These are phyloP conservation scores for Calameuta idolon DNA, from an alignment of 2,888 invertebrate genomes.

Conservation along the genomic window DNA sequence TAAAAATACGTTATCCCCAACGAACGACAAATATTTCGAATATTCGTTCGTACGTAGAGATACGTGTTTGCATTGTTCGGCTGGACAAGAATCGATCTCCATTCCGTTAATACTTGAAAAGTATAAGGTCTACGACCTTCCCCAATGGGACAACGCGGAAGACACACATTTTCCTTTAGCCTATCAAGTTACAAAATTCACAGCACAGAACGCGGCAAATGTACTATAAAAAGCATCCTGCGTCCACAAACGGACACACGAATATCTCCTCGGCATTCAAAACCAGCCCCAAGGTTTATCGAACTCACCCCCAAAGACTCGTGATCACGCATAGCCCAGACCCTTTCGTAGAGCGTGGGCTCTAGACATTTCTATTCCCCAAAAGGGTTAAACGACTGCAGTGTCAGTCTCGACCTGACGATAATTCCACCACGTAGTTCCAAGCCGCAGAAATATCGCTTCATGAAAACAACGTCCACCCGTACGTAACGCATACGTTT, in stretches of 20 bases:
- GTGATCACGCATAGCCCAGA: not conserved
- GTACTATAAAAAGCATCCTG: not conserved
- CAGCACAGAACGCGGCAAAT: not conserved
- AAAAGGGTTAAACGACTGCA: not conserved
- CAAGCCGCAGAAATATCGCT: not conserved
- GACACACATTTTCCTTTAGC: not conserved
- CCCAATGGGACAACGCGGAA: slow-evolving; percentile 1
- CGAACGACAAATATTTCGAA: not conserved
- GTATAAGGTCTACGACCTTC: slow-evolving; percentile 56
- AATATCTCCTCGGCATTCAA: not conserved
- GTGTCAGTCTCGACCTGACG: not conserved
- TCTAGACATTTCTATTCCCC: not conserved
- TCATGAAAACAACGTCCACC: not conserved
- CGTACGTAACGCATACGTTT: not conserved
- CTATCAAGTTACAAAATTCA: not conserved
- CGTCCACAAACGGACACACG: not conserved
- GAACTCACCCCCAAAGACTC: not conserved
- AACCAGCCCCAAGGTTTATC: not conserved
- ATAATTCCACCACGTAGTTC: not conserved
- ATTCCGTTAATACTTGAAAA: slow-evolving; percentile 53
- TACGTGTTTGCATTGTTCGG: slow-evolving; percentile 46
- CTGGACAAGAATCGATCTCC: slow-evolving; percentile 56
- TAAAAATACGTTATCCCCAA: not conserved
- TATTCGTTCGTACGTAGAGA: slow-evolving; percentile 33
- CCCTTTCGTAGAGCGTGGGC: not conserved